phyloP scores from a whole-genome alignment of 2,797 vertebrate species.

The Melanotaenia boesemani region DNA sequence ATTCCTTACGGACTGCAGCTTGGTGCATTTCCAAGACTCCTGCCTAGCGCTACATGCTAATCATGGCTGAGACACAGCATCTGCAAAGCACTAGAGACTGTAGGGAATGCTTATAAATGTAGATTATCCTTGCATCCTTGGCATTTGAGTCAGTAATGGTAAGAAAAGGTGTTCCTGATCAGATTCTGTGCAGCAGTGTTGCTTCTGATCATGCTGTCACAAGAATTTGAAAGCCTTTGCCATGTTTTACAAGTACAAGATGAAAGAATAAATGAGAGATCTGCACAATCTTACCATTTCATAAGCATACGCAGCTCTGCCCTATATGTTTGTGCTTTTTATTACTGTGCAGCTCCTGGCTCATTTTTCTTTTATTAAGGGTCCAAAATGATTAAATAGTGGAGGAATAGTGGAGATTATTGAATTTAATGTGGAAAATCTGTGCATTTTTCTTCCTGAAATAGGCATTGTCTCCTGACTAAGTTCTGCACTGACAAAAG shows the following conservation, averaged over 20 bases:
- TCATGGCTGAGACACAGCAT: slow-evolving; percentile 53
- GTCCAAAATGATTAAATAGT: slow-evolving; percentile 59
- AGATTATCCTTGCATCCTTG: background rate
- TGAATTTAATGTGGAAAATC: slow-evolving; percentile 72
- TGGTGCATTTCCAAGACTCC: slow-evolving; percentile 54
- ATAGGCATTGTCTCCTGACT: slow-evolving; percentile 67
- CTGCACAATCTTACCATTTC: slow-evolving; percentile 5
- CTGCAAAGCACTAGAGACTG: slow-evolving; percentile 37
- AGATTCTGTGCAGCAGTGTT: background rate
- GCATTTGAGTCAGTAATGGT: background rate
- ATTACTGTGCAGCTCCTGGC: slow-evolving; percentile 26
- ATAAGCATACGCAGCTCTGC: background rate
- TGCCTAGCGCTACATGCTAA: slow-evolving; percentile 54
- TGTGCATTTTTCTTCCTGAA: slow-evolving; percentile 38
- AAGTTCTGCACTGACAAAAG: slow-evolving; percentile 69
- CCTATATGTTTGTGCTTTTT: background rate
- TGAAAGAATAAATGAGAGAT: slow-evolving; percentile 18
- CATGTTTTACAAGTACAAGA: slow-evolving; percentile 20
- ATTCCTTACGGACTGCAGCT: slow-evolving; percentile 51
- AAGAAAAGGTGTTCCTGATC: background rate
- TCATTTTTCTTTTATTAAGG: slow-evolving; percentile 54
- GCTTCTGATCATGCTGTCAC: background rate
- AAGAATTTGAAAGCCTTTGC: slow-evolving; percentile 1
- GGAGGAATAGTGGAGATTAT: slow-evolving; percentile 52
- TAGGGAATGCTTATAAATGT: slow-evolving; percentile 7